Percentiles rank a stretch among this genome's conserved stretches.
Evolutionary conservation across 2,113 vertebrate species (phyloP).

Genomic region (Thamnophis sirtalis): DNA sequence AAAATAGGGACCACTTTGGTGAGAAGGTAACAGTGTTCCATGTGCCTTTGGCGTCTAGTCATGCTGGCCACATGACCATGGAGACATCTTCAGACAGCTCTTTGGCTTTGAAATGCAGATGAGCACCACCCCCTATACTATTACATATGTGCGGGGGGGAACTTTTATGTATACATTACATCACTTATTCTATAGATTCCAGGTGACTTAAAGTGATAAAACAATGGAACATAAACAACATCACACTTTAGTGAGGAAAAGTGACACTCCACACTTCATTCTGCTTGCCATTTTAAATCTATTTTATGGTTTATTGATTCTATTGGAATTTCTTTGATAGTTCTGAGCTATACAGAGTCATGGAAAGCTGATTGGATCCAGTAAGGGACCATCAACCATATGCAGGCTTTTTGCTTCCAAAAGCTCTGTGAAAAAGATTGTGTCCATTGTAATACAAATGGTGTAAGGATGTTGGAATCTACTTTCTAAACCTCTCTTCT

Average conservation of each 20-base stretch:
- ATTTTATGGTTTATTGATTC: neutral
- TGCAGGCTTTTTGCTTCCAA: neutral
- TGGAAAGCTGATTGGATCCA: neutral
- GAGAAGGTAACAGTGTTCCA: no score
- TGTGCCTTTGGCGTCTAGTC: no score
- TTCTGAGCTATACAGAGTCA: neutral
- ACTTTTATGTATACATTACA: neutral
- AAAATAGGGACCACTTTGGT: no score
- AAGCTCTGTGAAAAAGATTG: neutral
- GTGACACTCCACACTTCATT: neutral
- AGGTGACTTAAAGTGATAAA: neutral
- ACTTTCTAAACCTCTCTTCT: neutral
- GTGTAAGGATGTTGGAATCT: neutral
- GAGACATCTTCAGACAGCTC: no score
- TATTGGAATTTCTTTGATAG: neutral
- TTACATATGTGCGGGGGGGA: no score
- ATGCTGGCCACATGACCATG: no score
- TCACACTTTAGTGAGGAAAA: neutral
- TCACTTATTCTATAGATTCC: neutral
- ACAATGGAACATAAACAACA: neutral
- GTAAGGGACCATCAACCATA: neutral
- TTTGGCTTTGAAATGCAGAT: no score
- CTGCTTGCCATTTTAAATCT: neutral
- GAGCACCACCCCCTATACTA: no score
- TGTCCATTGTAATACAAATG: neutral